These are phyloP conservation scores for Lasioglossum figueresi DNA, from an alignment of 2,888 invertebrate genomes.

Conservation along the genomic window DNA sequence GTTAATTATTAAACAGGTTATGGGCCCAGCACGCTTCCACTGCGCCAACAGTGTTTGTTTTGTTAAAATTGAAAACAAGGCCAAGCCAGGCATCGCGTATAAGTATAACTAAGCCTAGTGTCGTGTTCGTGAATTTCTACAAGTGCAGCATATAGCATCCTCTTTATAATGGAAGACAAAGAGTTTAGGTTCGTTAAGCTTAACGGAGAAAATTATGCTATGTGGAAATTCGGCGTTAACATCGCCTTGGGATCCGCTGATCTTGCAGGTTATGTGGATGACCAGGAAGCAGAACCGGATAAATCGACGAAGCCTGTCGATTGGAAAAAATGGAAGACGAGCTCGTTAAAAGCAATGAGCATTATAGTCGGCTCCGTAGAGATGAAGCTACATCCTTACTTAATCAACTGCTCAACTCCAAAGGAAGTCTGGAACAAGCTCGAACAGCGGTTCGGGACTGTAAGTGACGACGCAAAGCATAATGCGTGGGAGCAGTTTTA, in stretches of 20 bases:
- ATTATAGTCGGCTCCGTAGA: slow-evolving; percentile 29
- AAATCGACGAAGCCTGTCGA: slow-evolving; percentile 2
- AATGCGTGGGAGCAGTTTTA: slow-evolving; percentile 51
- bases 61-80: too few relatives aligned
- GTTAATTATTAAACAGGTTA: too few relatives aligned
- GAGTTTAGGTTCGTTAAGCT: not conserved
- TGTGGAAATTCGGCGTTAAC: slow-evolving; percentile 18
- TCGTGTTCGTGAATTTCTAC: too few relatives aligned
- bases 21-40: too few relatives aligned
- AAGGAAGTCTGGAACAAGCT: slow-evolving; percentile 50
- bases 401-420: slow-evolving; percentile 38
- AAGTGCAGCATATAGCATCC: too few relatives aligned
- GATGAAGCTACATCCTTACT: slow-evolving; percentile 11
- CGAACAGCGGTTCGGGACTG: slow-evolving; percentile 43
- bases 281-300: slow-evolving; percentile 18
- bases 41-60: too few relatives aligned
- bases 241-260: slow-evolving; percentile 5
- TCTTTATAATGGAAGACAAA: too few relatives aligned
- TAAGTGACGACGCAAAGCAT: slow-evolving; percentile 50
- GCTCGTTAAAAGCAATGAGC: slow-evolving; percentile 18
- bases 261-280: not conserved
- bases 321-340: slow-evolving; percentile 32
- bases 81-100: too few relatives aligned
- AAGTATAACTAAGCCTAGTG: too few relatives aligned
- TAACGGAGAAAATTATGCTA: slow-evolving; percentile 15